Conservation (phyloP, 1,140 invertebrate species). For the Zaprionus nigranus region DNA sequence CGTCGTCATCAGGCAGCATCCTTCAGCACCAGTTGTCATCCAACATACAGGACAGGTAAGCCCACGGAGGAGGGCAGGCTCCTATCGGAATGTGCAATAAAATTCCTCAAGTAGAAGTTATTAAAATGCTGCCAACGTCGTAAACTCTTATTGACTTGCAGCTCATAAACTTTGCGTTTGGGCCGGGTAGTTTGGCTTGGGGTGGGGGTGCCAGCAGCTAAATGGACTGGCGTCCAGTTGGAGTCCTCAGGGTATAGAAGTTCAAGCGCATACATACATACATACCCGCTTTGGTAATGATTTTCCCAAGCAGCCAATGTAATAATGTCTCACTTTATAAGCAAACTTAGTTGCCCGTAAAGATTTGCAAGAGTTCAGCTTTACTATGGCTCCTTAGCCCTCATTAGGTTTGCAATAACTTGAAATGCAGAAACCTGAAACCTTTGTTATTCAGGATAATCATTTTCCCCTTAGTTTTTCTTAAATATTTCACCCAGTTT, state of each 20-base stretch:
- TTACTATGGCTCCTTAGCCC: not conserved
- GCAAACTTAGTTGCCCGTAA: not conserved
- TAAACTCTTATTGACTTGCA: slow-evolving; percentile 17
- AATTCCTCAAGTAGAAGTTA: slow-evolving; percentile 10
- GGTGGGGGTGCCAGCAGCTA: not conserved
- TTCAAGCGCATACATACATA: not conserved
- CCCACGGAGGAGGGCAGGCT: not conserved
- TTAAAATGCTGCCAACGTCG: slow-evolving; percentile 11
- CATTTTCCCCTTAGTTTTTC: not conserved
- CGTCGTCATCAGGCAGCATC: slow-evolving; percentile 35
- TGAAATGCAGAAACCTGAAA: not conserved
- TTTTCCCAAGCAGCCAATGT: not conserved
- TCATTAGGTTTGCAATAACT: not conserved
- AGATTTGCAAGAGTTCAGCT: not conserved
- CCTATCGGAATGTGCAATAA: slow-evolving; percentile 9
- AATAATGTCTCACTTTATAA: not conserved
- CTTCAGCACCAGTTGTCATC: slow-evolving; percentile 30
- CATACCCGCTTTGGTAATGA: not conserved
- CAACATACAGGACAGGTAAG: slow-evolving; percentile 35
- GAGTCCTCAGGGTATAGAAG: not conserved
- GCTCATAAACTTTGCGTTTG: slow-evolving; percentile 3
- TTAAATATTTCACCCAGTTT: not conserved
- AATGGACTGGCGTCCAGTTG: not conserved
- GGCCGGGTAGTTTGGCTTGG: not conserved
- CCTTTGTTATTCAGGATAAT: not conserved